phyloP scores from a whole-genome alignment of 2,797 vertebrate genomes.

The Poecile montanus region DNA sequence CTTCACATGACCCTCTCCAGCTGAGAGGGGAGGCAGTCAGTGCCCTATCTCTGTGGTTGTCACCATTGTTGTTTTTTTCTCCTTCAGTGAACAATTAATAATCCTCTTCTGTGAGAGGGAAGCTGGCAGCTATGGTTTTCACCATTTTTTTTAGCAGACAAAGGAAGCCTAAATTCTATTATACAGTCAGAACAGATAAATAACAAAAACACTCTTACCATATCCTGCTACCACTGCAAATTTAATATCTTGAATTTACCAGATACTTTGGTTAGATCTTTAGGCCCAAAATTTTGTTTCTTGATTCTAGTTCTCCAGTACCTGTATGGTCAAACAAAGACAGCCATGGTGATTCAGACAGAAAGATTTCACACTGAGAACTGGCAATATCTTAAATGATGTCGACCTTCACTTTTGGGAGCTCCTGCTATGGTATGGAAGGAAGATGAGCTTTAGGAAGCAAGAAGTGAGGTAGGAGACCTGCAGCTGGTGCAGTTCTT shows the following conservation, averaged over 20 bases:
- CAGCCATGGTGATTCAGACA: not conserved
- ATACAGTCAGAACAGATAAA: not conserved
- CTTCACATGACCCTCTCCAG: conserved; percentile 40
- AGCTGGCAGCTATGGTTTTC: conserved; percentile 38
- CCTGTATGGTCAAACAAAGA: not conserved
- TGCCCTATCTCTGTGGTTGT: conserved; percentile 36
- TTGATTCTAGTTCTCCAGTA: not conserved
- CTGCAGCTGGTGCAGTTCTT: conserved; percentile 43
- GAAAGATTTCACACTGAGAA: not conserved
- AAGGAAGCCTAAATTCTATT: not conserved
- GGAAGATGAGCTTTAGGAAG: not conserved
- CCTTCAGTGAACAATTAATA: conserved; percentile 55
- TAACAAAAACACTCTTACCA: not conserved
- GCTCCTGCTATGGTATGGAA: not conserved
- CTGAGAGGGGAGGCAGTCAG: conserved; percentile 63
- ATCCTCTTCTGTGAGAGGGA: conserved; percentile 17
- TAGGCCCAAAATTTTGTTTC: not conserved
- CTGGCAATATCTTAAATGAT: not conserved
- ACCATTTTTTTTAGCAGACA: conserved; percentile 8
- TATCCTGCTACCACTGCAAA: not conserved
- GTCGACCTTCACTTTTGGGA: not conserved
- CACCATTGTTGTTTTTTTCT: conserved; percentile 63
- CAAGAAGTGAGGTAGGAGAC: not conserved
- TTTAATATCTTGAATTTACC: not conserved
- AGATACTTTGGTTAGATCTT: not conserved